Percentiles rank a stretch among this genome's conserved stretches.
Evolutionary conservation across 2,797 vertebrate species (phyloP).

Genomic region (Squalus acanthias): DNA sequence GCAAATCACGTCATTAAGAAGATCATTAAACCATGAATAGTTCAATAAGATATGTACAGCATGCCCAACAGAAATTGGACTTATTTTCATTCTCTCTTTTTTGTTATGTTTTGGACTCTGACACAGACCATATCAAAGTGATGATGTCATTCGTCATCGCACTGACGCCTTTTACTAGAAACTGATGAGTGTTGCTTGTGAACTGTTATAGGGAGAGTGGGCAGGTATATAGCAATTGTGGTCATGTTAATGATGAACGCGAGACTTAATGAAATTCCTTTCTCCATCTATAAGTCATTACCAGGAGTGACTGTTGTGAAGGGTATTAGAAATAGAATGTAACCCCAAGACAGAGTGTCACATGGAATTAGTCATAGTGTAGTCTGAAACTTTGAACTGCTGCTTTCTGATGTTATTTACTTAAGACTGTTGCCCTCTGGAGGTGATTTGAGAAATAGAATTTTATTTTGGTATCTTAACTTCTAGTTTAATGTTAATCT

Average conservation of each 20-base stretch:
- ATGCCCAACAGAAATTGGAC: conserved; percentile 51
- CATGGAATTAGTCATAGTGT: not conserved
- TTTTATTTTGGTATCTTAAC: not conserved
- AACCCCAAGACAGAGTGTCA: conserved; percentile 15
- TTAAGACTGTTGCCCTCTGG: conserved; percentile 33
- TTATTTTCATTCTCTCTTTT: conserved; percentile 62
- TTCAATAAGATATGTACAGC: conserved; percentile 56
- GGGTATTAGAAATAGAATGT: conserved; percentile 13
- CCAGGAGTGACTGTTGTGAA: not conserved
- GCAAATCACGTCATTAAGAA: conserved; percentile 71
- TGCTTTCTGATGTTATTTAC: conserved; percentile 27
- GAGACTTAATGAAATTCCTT: conserved; percentile 14
- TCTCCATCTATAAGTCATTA: conserved; percentile 31
- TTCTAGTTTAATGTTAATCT: not conserved
- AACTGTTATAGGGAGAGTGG: not conserved
- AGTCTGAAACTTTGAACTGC: not conserved
- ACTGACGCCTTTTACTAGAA: not conserved
- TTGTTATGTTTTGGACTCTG: conserved; percentile 61
- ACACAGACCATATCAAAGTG: not conserved
- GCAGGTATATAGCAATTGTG: conserved; percentile 14
- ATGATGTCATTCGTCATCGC: not conserved
- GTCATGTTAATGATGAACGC: conserved; percentile 1
- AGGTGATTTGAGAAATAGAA: conserved; percentile 17
- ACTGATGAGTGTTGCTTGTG: not conserved
- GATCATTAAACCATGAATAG: conserved; percentile 70